These are phyloP conservation scores for Chrysogorgia sp. DNA, from an alignment of 92 coral and sea anemone genomes.

Conservation along the genomic window DNA sequence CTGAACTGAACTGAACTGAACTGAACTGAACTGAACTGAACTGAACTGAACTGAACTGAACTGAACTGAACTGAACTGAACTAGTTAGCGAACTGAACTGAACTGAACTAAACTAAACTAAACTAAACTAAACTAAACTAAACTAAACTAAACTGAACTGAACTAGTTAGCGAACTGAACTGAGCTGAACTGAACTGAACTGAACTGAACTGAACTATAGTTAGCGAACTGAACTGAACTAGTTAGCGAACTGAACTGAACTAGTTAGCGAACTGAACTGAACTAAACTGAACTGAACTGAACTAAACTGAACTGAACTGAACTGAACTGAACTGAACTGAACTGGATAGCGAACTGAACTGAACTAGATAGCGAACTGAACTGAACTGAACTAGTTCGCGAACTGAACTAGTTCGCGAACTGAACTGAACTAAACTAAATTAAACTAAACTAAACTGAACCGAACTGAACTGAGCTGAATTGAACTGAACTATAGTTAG, in stretches of 20 bases:
- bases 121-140: too few relatives aligned
- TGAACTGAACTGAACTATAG: conserved; percentile 3
- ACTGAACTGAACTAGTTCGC: too few relatives aligned
- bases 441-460: background rate
- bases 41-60: conserved; percentile 3
- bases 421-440: background rate
- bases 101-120: background rate
- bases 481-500: background rate
- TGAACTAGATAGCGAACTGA: too few relatives aligned
- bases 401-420: background rate
- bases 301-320: too few relatives aligned
- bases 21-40: conserved; percentile 3
- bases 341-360: background rate
- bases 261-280: conserved; percentile 4
- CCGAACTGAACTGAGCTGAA: background rate
- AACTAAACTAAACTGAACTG: conserved; percentile 3
- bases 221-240: conserved; percentile 3
- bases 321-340: conserved; percentile 3
- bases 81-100: conserved; percentile 4
- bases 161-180: background rate
- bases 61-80: conserved; percentile 3
- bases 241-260: conserved; percentile 3
- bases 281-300: background rate
- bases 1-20: conserved; percentile 3
- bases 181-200: conserved; percentile 1